Conservation (phyloP, 2,113 vertebrate species). For the Gila orcuttii region DNA sequence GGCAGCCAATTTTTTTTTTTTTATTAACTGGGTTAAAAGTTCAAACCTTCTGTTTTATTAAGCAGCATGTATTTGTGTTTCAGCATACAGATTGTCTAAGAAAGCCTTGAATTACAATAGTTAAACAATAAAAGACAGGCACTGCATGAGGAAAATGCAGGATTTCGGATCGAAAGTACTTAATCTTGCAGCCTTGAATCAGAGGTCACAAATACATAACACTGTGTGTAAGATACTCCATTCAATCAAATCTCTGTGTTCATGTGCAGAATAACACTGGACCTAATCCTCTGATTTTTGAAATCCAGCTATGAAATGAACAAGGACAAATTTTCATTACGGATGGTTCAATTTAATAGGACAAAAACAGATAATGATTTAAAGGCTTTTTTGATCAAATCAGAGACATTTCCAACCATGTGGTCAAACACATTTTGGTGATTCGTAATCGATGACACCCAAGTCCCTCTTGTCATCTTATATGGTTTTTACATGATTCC, state of each 20-base stretch:
- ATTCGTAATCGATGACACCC: constrained; percentile 33
- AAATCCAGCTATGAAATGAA: constrained; percentile 33
- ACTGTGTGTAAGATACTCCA: not conserved
- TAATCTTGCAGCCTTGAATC: not conserved
- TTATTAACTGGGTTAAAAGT: too few relatives aligned
- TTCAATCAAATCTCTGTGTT: not conserved
- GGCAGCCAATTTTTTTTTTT: not conserved
- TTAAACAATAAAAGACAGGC: not conserved
- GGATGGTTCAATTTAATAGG: constrained; percentile 51
- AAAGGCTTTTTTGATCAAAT: constrained; percentile 26
- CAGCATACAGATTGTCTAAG: not conserved
- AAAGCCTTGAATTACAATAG: not conserved
- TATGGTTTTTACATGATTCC: not conserved
- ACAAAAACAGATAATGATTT: constrained; percentile 42
- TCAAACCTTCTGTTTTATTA: not conserved
- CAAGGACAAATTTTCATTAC: constrained; percentile 39
- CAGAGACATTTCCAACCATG: constrained; percentile 33
- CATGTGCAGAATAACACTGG: not conserved
- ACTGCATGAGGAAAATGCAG: not conserved
- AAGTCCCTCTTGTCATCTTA: not conserved
- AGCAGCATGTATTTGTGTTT: not conserved
- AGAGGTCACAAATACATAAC: not conserved
- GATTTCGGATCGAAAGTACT: not conserved
- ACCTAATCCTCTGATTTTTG: not conserved
- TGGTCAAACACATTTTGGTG: constrained; percentile 33